phyloP scores from a whole-genome alignment of 2,888 invertebrate species.

The Pterostichus madidus region DNA sequence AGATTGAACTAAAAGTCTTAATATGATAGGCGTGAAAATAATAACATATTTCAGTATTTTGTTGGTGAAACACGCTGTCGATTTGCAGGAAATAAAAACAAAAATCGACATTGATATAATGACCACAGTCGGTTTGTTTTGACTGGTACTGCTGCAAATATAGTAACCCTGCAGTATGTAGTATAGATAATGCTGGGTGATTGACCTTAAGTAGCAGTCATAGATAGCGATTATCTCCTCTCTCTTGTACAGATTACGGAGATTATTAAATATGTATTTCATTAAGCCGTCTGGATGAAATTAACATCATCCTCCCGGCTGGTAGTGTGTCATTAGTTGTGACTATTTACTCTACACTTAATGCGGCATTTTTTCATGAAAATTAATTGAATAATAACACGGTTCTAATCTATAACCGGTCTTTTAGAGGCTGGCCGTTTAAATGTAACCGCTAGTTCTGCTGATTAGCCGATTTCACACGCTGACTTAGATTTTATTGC shows the following conservation, averaged over 20 bases:
- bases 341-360: constrained; percentile 33
- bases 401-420: constrained; percentile 46
- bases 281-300: constrained; percentile 51
- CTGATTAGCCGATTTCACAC: constrained; percentile 41
- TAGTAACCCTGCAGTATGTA: constrained; percentile 4
- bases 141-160: constrained; percentile 43
- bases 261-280: constrained; percentile 58
- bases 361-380: constrained; percentile 38
- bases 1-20: too few relatives aligned
- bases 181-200: constrained; percentile 45
- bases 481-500: constrained; percentile 7
- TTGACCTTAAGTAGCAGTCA: constrained; percentile 49
- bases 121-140: constrained; percentile 9
- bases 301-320: constrained; percentile 33
- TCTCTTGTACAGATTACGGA: constrained; percentile 39
- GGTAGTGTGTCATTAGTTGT: constrained; percentile 22
- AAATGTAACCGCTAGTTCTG: neutral
- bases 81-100: too few relatives aligned
- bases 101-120: too few relatives aligned
- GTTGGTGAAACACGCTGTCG: too few relatives aligned
- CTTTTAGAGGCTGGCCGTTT: neutral
- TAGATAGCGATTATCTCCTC: constrained; percentile 45
- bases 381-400: constrained; percentile 50
- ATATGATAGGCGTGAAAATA: too few relatives aligned
- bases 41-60: too few relatives aligned